phyloP scores from a whole-genome alignment of 2,797 vertebrate genomes.

The Odontamblyopus rebecca region DNA sequence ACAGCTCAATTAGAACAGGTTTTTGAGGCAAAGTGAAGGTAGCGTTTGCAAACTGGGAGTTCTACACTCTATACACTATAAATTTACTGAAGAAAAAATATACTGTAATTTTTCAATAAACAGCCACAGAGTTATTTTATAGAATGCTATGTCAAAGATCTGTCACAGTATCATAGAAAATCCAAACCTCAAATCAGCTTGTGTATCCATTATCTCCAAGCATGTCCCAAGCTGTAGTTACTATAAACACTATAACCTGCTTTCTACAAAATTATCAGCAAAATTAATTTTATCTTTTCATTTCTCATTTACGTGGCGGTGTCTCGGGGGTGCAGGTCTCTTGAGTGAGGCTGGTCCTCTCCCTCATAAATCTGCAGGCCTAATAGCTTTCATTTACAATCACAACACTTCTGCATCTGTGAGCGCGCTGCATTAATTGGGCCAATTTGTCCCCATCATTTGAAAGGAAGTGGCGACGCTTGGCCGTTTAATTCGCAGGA shows the following conservation, averaged over 20 bases:
- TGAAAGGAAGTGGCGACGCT: slow-evolving; percentile 53
- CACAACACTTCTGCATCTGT: slow-evolving; percentile 71
- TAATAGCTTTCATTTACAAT: slow-evolving; percentile 78
- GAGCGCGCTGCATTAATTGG: slow-evolving; percentile 76
- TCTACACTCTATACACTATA: too few species aligned
- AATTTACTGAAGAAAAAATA: too few species aligned
- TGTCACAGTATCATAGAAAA: background rate
- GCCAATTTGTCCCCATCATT: slow-evolving; percentile 75
- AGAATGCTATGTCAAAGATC: background rate
- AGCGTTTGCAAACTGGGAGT: too few species aligned
- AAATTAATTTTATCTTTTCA: slow-evolving; percentile 38
- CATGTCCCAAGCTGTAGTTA: slow-evolving; percentile 11
- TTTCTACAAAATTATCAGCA: slow-evolving; percentile 42
- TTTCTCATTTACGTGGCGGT: background rate
- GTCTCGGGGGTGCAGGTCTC: slow-evolving; percentile 54
- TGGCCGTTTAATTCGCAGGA: slow-evolving; percentile 69
- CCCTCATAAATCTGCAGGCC: slow-evolving; percentile 66
- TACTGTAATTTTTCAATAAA: too few species aligned
- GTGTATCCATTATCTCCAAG: background rate
- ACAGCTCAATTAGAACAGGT: too few species aligned
- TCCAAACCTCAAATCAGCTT: slow-evolving; percentile 16
- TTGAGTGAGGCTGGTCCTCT: slow-evolving; percentile 45
- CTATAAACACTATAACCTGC: slow-evolving; percentile 20
- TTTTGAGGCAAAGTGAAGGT: too few species aligned
- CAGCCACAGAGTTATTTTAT: too few species aligned